Conservation (phyloP, 2,797 vertebrate species). For the Rhinophrynus dorsalis region DNA sequence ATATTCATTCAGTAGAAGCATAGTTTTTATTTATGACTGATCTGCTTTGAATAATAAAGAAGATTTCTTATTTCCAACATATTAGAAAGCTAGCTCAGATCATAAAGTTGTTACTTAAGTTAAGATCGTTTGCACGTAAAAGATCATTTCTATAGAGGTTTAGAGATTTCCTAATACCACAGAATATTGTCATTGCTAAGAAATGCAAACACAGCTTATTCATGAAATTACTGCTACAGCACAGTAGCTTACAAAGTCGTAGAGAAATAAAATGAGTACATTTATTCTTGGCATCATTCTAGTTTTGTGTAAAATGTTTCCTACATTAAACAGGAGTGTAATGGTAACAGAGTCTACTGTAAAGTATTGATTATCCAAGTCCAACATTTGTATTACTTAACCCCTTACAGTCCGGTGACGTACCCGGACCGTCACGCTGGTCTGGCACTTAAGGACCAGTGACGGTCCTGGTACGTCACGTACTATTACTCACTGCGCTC, state of each 20-base stretch:
- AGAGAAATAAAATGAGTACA: neutral
- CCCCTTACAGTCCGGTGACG: too few species aligned
- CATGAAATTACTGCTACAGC: conserved; percentile 1
- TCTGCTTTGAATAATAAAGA: too few species aligned
- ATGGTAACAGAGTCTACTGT: too few species aligned
- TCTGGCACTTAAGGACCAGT: too few species aligned
- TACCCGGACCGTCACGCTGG: too few species aligned
- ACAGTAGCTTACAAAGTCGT: neutral
- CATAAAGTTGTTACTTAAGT: neutral
- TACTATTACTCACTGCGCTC: too few species aligned
- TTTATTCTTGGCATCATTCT: conserved; percentile 2
- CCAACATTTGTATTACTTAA: too few species aligned
- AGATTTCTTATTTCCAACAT: too few species aligned
- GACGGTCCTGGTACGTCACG: too few species aligned
- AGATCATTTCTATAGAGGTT: neutral
- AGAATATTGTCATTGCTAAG: neutral
- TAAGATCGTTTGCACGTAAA: neutral
- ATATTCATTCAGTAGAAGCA: too few species aligned
- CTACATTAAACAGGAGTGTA: neutral
- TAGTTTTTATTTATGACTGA: too few species aligned
- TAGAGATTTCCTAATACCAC: neutral
- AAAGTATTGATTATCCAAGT: too few species aligned
- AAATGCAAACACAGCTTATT: conserved; percentile 8
- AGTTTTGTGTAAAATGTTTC: neutral
- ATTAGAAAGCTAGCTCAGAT: neutral